These are phyloP conservation scores for Caenorhabditis becei DNA, from an alignment of 2,888 invertebrate species.

Conservation along the genomic window DNA sequence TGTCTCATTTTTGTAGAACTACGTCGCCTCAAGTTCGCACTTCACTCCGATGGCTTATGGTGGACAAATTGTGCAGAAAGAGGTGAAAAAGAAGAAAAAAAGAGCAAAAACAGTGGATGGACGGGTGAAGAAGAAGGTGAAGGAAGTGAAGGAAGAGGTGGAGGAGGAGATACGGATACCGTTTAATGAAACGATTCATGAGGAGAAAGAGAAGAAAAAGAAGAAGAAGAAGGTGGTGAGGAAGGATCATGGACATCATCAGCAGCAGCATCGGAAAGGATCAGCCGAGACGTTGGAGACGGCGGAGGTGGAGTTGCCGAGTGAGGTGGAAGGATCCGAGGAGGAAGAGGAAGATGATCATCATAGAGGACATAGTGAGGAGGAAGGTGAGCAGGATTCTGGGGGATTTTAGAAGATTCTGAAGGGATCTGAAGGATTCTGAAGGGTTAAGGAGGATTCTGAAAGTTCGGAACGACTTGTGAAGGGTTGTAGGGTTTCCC, in stretches of 20 bases:
- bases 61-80: slow-evolving; percentile 17
- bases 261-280: not conserved
- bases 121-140: slow-evolving; percentile 22
- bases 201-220: slow-evolving; percentile 4
- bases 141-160: slow-evolving; percentile 32
- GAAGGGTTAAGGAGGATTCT: not conserved
- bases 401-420: not conserved
- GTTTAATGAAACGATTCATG: not conserved
- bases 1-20: slow-evolving; percentile 31
- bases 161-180: not conserved
- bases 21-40: slow-evolving; percentile 68
- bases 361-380: slow-evolving; percentile 6
- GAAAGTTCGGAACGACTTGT: too few species aligned
- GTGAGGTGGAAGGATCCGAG: slow-evolving; percentile 56
- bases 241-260: not conserved
- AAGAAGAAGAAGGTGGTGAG: not conserved
- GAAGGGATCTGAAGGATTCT: not conserved
- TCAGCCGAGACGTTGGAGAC: not conserved
- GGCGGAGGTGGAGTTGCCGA: slow-evolving; percentile 45
- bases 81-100: slow-evolving; percentile 27
- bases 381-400: slow-evolving; percentile 5
- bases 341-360: not conserved
- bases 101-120: slow-evolving; percentile 36
- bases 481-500: not conserved
- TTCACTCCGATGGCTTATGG: slow-evolving; percentile 68